These are phyloP conservation scores for Masticophis lateralis DNA, from an alignment of 2,797 vertebrate genomes.

Conservation along the genomic window DNA sequence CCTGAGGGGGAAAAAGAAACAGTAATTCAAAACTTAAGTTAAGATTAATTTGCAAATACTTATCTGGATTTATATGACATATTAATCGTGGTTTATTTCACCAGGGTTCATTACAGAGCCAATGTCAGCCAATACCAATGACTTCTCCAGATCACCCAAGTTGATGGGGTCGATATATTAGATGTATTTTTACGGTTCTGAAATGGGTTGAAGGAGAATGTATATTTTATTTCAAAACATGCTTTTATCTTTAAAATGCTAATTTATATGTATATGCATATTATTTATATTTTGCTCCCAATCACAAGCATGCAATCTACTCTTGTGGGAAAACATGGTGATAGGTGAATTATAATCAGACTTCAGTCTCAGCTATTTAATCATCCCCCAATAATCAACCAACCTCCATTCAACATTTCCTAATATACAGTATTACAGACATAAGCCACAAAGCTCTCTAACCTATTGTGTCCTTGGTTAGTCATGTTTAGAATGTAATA, in stretches of 20 bases:
- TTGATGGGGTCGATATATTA: background rate
- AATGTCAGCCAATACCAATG: background rate
- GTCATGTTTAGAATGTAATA: background rate
- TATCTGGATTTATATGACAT: background rate
- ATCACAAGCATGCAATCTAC: background rate
- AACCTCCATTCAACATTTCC: background rate
- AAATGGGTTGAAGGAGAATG: background rate
- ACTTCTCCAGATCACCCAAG: background rate
- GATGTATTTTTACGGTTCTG: background rate
- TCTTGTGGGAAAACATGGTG: background rate
- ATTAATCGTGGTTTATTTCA: background rate
- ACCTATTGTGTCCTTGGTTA: background rate
- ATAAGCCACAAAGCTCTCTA: background rate
- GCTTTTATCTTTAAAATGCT: background rate
- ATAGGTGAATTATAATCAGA: background rate
- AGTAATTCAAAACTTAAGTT: background rate
- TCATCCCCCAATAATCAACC: background rate
- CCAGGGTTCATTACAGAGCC: background rate
- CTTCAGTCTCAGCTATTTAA: background rate
- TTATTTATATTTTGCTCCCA: background rate
- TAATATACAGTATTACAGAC: background rate
- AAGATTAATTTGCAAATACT: background rate
- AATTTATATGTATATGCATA: background rate
- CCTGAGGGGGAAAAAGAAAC: constrained; percentile 46
- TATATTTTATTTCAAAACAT: background rate